phyloP scores from a whole-genome alignment of 2,888 invertebrate genomes.

The Andricus quercusramuli region DNA sequence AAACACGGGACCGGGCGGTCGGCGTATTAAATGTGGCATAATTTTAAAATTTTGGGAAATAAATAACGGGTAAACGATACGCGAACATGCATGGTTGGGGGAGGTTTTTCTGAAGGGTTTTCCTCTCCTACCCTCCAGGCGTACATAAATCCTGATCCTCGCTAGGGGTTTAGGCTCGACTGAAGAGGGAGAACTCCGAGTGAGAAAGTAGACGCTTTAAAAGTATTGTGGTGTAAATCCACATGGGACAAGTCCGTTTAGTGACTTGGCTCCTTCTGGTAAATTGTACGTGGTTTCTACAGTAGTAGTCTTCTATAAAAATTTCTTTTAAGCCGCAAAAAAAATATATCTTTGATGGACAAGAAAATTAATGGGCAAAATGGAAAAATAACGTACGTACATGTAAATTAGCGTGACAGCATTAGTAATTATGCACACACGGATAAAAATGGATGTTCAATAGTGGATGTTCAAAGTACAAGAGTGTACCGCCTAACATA shows the following conservation, averaged over 20 bases:
- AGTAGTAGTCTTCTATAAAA: background rate
- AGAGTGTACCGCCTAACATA: too few relatives aligned
- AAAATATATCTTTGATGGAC: background rate
- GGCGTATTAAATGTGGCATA: slow-evolving; percentile 76
- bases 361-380: background rate
- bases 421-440: too few relatives aligned
- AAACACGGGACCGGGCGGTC: slow-evolving; percentile 69
- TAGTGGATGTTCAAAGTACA: too few relatives aligned
- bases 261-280: background rate
- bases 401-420: too few relatives aligned
- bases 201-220: slow-evolving; percentile 15
- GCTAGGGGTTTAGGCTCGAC: slow-evolving; percentile 52
- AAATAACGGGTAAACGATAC: slow-evolving; percentile 77
- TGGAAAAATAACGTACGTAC: background rate
- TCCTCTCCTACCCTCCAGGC: slow-evolving; percentile 56
- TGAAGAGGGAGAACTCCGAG: slow-evolving; percentile 58
- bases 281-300: background rate
- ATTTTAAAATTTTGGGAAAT: slow-evolving; percentile 77
- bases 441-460: too few relatives aligned
- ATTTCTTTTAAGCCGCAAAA: background rate
- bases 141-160: slow-evolving; percentile 68
- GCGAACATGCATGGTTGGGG: slow-evolving; percentile 66
- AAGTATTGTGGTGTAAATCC: slow-evolving; percentile 32
- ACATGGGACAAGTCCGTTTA: slow-evolving; percentile 17
- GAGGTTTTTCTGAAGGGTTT: slow-evolving; percentile 46